Evolutionary conservation across 2,113 vertebrate species (phyloP).

Genomic region (Ochotona princeps): DNA sequence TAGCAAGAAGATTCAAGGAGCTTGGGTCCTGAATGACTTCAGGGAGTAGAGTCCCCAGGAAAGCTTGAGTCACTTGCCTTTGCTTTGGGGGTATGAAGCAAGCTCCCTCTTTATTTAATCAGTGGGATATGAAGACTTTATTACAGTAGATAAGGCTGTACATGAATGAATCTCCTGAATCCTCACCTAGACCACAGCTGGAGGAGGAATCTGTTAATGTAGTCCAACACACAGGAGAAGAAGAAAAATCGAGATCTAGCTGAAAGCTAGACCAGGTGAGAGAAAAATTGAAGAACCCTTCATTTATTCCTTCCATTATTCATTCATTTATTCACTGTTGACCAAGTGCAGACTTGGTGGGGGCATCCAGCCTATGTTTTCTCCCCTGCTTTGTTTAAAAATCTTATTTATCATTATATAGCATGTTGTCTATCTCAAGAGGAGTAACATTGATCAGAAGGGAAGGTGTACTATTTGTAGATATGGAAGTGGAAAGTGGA

Average conservation of each 20-base stretch:
- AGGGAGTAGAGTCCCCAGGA: background rate
- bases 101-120: background rate
- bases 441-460: constrained; percentile 25
- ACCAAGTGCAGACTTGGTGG: background rate
- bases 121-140: background rate
- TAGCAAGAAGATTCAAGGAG: background rate
- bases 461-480: background rate
- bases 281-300: background rate
- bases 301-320: background rate
- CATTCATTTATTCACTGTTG: background rate
- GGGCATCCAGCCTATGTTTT: background rate
- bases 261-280: background rate
- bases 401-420: background rate
- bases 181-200: background rate
- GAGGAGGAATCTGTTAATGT: background rate
- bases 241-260: background rate
- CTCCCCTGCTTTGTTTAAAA: background rate
- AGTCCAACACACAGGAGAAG: background rate
- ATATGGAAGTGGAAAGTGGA: background rate
- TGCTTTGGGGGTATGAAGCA: background rate
- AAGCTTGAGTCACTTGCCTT: background rate
- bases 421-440: constrained; percentile 35
- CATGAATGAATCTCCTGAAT: background rate
- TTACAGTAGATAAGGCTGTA: background rate
- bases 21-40: background rate